Evolutionary conservation across 2,888 invertebrate genomes (phyloP), one percentile per base, ranked within the genome.

Genomic region (Autographa pulchrina): DNA sequence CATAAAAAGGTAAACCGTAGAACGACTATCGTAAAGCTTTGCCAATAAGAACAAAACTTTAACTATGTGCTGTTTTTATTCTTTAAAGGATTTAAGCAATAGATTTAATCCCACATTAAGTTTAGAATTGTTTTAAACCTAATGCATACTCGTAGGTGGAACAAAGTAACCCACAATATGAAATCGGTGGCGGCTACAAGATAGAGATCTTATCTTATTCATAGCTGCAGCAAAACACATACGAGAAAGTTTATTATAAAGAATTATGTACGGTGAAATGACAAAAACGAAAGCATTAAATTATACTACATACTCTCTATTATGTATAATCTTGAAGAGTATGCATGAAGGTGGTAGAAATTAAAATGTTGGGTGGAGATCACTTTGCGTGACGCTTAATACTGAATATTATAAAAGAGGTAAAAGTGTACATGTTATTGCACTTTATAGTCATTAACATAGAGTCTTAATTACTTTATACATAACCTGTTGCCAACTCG

Each of bases 251-350:
- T 66, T 59, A 48, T 74, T 77, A 75, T 74, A 68, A 74, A 74
- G 72, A 78, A 72, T 73, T 77, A 80, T 77, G 75, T 77, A 81
- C 80, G 76, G 82, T 78, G 78, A 84, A 83, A 82, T 84, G 82
- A 80, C 81, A 85, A 86, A 85, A 85, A 86, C 80, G 90, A 91
- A 91, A 91, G 89, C 86, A 84, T 76, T 78, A 89, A 89, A 91
- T 90, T 89, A 84, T 78, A 87, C 83, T 81, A 86, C 85, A 85
- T 86, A 85, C 83, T 85, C 87, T 86, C 84, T 88, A 87, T 86
- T 85, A 85, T 80, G 85, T 86, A 84, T 86, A 83, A 82, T 80
- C 80, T 86, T 79, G 77, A 86, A 87, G 85, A 85, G 83, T 78
- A 81, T 88, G 87, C 86, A 82, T 82, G 79, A 80, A 78, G 73